Conservation (phyloP, 2,113 vertebrate genomes). For the Colius striatus region DNA sequence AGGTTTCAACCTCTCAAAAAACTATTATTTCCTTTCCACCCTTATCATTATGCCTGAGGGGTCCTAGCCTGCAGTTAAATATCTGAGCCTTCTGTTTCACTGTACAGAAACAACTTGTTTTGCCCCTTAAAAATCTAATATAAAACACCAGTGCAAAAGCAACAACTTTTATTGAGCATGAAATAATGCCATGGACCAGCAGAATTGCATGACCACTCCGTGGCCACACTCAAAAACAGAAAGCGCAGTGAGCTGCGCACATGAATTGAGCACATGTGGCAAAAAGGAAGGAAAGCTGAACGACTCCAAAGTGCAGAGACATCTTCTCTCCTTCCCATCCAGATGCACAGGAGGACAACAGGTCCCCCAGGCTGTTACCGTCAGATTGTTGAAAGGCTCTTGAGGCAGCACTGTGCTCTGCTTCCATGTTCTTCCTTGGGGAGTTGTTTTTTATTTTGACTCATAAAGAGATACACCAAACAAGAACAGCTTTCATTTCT, state of each 20-base stretch:
- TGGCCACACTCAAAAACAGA: background rate
- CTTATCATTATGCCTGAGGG: background rate
- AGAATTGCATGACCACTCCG: background rate
- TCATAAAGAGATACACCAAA: background rate
- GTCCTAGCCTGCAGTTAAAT: background rate
- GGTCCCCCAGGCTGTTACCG: background rate
- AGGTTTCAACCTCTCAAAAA: background rate
- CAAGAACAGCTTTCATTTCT: background rate
- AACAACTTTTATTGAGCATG: background rate
- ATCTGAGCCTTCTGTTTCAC: background rate
- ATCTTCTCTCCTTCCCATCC: background rate
- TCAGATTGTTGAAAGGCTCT: background rate
- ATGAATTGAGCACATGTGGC: background rate
- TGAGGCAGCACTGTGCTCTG: background rate
- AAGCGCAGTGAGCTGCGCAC: background rate
- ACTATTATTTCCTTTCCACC: background rate
- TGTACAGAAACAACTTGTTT: background rate
- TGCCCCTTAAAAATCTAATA: background rate
- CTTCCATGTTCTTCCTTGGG: background rate
- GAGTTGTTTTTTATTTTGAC: background rate
- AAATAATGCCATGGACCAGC: background rate
- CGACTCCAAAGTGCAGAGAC: background rate
- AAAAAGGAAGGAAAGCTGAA: background rate
- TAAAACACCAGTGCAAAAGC: background rate
- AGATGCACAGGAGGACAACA: accelerated